A percentile compares a stretch with the other conserved stretches of the same genome.
These are phyloP conservation scores for Trichogramma pretiosum DNA, from an alignment of 1,140 invertebrate species.

Conservation along the genomic window DNA sequence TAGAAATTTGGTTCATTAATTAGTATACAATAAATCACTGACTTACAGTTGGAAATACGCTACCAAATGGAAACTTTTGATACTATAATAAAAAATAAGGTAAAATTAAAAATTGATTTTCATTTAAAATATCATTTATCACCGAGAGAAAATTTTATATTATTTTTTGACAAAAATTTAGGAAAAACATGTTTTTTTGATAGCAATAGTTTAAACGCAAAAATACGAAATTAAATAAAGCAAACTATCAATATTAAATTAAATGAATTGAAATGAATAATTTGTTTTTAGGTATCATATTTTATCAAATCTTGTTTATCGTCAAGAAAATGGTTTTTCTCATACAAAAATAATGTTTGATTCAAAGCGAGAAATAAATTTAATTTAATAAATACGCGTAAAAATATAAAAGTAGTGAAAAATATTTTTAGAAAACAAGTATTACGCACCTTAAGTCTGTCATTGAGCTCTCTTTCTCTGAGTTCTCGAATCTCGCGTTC, in stretches of 20 bases:
- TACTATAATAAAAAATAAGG: conserved; percentile 20
- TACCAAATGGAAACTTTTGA: conserved; percentile 20
- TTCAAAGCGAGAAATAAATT: too few species aligned
- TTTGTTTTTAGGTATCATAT: too few species aligned
- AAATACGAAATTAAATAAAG: too few species aligned
- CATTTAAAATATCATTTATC: background rate
- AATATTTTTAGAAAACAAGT: background rate
- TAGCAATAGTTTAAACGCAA: too few species aligned
- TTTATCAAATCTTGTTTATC: too few species aligned
- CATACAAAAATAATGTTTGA: too few species aligned
- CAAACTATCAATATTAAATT: background rate
- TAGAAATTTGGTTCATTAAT: conserved; percentile 7
- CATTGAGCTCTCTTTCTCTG: conserved; percentile 73
- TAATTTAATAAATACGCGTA: too few species aligned
- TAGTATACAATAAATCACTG: conserved; percentile 10
- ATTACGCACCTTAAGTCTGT: conserved; percentile 54
- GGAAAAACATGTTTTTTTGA: too few species aligned
- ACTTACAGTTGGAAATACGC: conserved; percentile 20
- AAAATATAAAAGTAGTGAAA: background rate
- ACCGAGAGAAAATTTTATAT: too few species aligned
- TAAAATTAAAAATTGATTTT: conserved; percentile 5
- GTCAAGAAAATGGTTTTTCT: too few species aligned
- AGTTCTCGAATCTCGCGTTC: conserved; percentile 77
- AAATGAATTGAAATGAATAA: too few species aligned
- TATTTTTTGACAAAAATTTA: too few species aligned